Base-by-base conservation (phyloP, 2,113 vertebrate species). In the Cyprinodon tularosa region DNA sequence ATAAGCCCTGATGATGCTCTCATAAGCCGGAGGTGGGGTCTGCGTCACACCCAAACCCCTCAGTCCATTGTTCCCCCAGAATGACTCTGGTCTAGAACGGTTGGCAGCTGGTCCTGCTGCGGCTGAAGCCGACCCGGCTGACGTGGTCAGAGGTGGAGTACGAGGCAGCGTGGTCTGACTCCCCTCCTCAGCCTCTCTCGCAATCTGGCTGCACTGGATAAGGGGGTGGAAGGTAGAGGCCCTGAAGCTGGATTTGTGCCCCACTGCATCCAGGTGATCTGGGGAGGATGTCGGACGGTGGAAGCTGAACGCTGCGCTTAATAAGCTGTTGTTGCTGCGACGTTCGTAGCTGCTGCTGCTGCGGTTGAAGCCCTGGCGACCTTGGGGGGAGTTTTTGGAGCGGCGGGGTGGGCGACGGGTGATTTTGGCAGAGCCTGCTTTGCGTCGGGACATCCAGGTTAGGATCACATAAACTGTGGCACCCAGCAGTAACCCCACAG, bases 141-240 rank as follows among this genome's bases (percentile, higher is more conserved):
- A 78, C 0, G 91, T 87, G 37, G 93, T 94, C 47, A 95, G 84
- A 0, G 84, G 91, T 3, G 86, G 93, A 3, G 96, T 92, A 0
- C 95, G 91, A 12, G 96, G 94, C 68, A 97, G 90, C 0, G 97
- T 96, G 78, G 96, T 92, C 76, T 98, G 96, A 72, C 96, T 96
- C 10, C 92, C 93, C n/a, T 93, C 93, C 76, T 97, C 97, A 0
- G 94, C 96, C 80, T 98, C 96, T 14, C 96, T 94, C 0, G 96
- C 95, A 1, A 97, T 95, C 6, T 97, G 96, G 67, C 95, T 96
- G 38, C 95, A 96, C 78, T 98, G 97, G 64, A 98, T 89, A 8
- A 98, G 96, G 0, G 97, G 98, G 80, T 99, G 97, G 90, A 99
- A 99, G 13, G 98, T 99, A 3, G 97, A 99, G 0, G 95, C 96